Evolutionary conservation across 92 coral and sea anemone species (phyloP), one percentile per base, ranked within the genome.

Genomic region (Epizoanthus illoricatus): DNA sequence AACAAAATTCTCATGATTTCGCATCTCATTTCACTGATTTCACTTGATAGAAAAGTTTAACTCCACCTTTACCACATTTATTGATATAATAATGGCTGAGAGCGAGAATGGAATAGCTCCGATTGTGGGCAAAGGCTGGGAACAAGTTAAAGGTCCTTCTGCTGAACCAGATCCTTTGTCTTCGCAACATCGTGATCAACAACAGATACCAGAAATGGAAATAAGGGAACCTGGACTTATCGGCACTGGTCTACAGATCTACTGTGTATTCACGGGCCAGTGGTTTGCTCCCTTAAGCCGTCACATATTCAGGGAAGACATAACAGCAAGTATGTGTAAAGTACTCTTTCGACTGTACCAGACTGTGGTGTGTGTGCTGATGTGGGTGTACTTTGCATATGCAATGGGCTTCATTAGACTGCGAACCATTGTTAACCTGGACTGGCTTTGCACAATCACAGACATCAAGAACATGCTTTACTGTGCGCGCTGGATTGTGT

Each of bases 401-500:
- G 72, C 88, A 52, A 85, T 85, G 88, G 88, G 88, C 7, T 59
- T 85, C 57, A 9, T 68, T 2, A 9, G n/a, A 12, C 4, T 42
- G 72, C 75, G 84, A 66, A 85, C 88, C 6, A 17, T 85, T 11
- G 12, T 57, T 21, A 82, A 85, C 63, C 67, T 78, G 45, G 79
- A 85, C 55, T 85, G 84, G 84, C 7, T 85, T 40, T 85, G 88
- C 33, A 81, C 84, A 41, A 81, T 85, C 4, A 78, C 88, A 2
- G 84, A 85, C 73, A 76, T 85, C 19, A 85, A 85, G 60, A 85
- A 85, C 84, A 78, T 85, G 61, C 58, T 63, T 7, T 45, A 69
- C 23, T 81, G 76, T 0, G 33, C 56, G 21, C 52, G 65, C 33
- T 85, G 88, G 88, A 76, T 85, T 69, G 68, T 85, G 41, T 56